Percentiles rank a stretch among this genome's conserved stretches.
phyloP scores from a whole-genome alignment of 2,113 vertebrate genomes.

The Catharus fuscescens region DNA sequence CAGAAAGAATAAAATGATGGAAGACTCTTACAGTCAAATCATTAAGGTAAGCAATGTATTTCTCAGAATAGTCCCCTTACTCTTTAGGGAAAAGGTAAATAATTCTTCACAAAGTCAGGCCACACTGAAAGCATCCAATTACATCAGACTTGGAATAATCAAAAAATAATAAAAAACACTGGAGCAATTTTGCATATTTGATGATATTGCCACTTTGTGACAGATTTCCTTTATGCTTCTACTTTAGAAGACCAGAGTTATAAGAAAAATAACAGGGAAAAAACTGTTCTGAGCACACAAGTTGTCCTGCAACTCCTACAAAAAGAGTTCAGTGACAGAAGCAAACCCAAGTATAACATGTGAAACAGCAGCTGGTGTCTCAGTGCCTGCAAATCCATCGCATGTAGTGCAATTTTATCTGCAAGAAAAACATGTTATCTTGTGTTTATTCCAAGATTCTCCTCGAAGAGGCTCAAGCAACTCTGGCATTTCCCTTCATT shows the following conservation, averaged over 20 bases:
- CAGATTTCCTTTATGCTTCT: background rate
- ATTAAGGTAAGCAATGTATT: background rate
- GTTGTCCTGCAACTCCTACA: background rate
- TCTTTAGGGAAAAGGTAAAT: background rate
- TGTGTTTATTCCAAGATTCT: background rate
- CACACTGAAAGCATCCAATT: background rate
- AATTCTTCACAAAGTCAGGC: background rate
- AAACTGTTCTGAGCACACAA: background rate
- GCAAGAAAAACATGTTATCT: background rate
- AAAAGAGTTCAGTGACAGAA: background rate
- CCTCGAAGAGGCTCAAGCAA: background rate
- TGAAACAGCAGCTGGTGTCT: background rate
- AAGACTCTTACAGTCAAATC: background rate
- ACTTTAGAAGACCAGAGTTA: background rate
- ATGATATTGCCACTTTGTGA: background rate
- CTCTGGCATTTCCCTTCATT: background rate
- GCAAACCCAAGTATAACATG: rapidly evolving
- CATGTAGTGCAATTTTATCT: rapidly evolving
- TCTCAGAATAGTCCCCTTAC: background rate
- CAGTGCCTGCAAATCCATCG: rapidly evolving
- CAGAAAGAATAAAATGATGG: background rate
- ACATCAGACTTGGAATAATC: background rate
- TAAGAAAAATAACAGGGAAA: background rate
- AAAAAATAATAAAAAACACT: background rate
- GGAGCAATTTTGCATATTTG: background rate